Evolutionary conservation across 2,113 vertebrate genomes (phyloP), one percentile per base, ranked within the genome.

Genomic region (Colistium nudipinnis): DNA sequence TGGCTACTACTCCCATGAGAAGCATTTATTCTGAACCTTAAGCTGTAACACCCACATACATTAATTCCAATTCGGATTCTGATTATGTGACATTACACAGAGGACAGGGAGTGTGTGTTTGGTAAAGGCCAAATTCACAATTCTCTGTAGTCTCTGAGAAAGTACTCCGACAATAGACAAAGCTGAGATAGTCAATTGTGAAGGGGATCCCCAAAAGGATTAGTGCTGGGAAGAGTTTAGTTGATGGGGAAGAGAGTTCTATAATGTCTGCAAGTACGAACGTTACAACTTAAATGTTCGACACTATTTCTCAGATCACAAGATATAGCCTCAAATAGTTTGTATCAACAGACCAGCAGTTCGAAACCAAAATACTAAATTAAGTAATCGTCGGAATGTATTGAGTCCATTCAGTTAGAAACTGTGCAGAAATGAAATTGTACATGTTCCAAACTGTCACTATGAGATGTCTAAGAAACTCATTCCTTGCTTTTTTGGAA

Each of bases 41-140:
- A 16, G 11, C 35, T 54, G 14, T 56, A 38, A 60, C 60, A 45
- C 71, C 56, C 64, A 81, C 70, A 27, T 41, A 9, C 48, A 69
- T 6, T n/a, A 4, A 38, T 6, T 64, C 20, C 7, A 39, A 60
- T 31, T 49, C 38, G 38, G n/a, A 76, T 25, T 69, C 6, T 45
- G 48, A 33, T 68, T 68, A 24, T 67, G 30, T 33, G 47, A 28
- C 17, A 9, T 31, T 41, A 57, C 78, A 57, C 45, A 53, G 71
- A 66, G 24, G 61, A 74, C 16, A 57, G 62, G 51, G 43, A 43
- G 63, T 51, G 78, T 70, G 14, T 48, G 36, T 55, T 31, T 43
- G 38, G 20, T 39, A 3, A 52, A 57, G 48, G 31, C 28, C 51
- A 17, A 61, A 30, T 65, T 28, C 7, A 0, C 27, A 28, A 28